Evolutionary conservation across 2,797 vertebrate genomes (phyloP), one percentile per base, ranked within the genome.

Genomic region (Esox masquinongy): DNA sequence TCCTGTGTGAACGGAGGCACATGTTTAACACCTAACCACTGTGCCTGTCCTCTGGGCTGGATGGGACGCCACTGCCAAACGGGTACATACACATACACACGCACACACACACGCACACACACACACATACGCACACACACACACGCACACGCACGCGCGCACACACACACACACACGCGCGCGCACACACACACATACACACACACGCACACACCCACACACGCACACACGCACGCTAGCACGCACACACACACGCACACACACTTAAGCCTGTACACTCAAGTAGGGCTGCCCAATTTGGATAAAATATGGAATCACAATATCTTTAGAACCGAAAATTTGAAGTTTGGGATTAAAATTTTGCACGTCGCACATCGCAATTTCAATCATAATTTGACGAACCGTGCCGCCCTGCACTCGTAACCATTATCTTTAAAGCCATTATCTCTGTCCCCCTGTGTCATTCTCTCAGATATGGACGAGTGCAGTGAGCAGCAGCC

Each of bases 1-100:
- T 84, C 93, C 0, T 99, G 97, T 81, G 90, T 86, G 72, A 95
- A 98, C 0, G 96, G 96, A 0, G 96, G 97, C 26, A 92, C 84
- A 47, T 98, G 97, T 9, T 0, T 89, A 7, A 90, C 89, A 83
- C 95, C 95, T 0, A 91, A 95, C 76, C 92, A 83, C 74, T 99
- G 97, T 11, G 71, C 76, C 1, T 99, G 97, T 84, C 90, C 80
- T 0, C 73, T 79, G 0, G 97, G 97, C 50, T 99, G 97, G 97
- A 94, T 0, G 0, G 97, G 97, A 0, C 50, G 0, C 24, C 86
- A 82, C 47, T 99, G 97, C 83, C 95, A 96, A 86, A 95, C 88
- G 92, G 97, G 97, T 99, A 90, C 72, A 12, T 17, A 61, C 15
- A 73, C 49, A 72, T 9, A 72, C 77, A 69, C 70, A 53, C 39